Percentiles rank a stretch among this genome's conserved stretches.
Evolutionary conservation across 2,113 vertebrate species (phyloP).

Genomic region (Corydoras sp.): DNA sequence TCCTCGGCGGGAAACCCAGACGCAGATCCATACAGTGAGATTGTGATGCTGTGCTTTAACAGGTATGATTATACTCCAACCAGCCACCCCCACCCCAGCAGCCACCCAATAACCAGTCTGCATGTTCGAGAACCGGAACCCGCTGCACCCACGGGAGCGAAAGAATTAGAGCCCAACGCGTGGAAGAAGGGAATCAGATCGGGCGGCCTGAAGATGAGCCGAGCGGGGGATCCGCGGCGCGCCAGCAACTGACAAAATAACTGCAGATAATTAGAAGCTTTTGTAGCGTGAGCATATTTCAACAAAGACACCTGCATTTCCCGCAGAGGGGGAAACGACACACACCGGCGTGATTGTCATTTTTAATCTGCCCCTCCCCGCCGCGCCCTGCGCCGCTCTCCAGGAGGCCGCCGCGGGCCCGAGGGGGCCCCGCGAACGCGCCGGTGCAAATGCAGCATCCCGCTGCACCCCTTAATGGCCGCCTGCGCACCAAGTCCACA

Average conservation of each 20-base stretch:
- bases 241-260: constrained; percentile 75
- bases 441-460: constrained; percentile 26
- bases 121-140: not conserved
- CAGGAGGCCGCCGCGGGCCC: constrained; percentile 56
- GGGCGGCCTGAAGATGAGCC: constrained; percentile 62
- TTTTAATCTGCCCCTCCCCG: constrained; percentile 68
- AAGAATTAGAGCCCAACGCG: constrained; percentile 38
- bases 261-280: constrained; percentile 75
- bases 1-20: no score
- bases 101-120: not conserved
- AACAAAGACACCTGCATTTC: constrained; percentile 77
- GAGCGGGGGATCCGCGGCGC: constrained; percentile 64
- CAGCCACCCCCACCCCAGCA: not conserved
- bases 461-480: constrained; percentile 31
- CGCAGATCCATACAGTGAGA: no score
- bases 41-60: no score
- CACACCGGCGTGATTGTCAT: constrained; percentile 69
- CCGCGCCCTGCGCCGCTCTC: constrained; percentile 58
- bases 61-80: no score
- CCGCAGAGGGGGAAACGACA: constrained; percentile 62
- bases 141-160: constrained; percentile 27
- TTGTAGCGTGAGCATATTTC: constrained; percentile 70
- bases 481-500: constrained; percentile 20
- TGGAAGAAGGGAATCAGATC: constrained; percentile 42
- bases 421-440: constrained; percentile 17